Evolutionary conservation across 1,140 invertebrate genomes (phyloP).

Genomic region (Platorchestia sp.): DNA sequence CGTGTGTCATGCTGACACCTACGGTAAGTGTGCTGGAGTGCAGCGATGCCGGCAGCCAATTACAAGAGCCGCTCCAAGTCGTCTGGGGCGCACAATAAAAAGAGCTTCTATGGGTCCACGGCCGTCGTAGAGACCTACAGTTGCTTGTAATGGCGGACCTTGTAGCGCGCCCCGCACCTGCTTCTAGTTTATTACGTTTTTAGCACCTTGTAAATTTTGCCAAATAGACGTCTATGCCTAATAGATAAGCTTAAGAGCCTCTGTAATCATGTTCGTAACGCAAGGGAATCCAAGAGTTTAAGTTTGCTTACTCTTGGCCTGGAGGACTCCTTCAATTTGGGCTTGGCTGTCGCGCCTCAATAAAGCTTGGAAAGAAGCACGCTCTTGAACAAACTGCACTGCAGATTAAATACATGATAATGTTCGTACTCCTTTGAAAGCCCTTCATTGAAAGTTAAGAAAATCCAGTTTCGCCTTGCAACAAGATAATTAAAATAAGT

Average conservation of each 20-base stretch:
- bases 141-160: conserved; percentile 15
- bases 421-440: background rate
- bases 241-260: conserved; percentile 47
- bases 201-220: conserved; percentile 26
- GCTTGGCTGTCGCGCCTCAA: background rate
- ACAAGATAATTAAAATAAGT: too few species aligned
- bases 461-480: too few species aligned
- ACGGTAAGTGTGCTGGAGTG: background rate
- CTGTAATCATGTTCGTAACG: conserved; percentile 11
- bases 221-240: conserved; percentile 40
- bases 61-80: background rate
- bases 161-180: background rate
- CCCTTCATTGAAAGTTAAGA: too few species aligned
- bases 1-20: background rate
- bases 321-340: background rate
- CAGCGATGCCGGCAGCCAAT: background rate
- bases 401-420: background rate
- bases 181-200: conserved; percentile 20
- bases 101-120: background rate
- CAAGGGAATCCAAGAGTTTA: background rate
- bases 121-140: background rate
- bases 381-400: background rate
- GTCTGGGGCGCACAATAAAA: background rate
- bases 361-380: background rate
- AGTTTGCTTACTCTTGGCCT: background rate